Base-by-base conservation (phyloP, 2,888 invertebrate genomes). In the Ochropleura leucogaster region DNA sequence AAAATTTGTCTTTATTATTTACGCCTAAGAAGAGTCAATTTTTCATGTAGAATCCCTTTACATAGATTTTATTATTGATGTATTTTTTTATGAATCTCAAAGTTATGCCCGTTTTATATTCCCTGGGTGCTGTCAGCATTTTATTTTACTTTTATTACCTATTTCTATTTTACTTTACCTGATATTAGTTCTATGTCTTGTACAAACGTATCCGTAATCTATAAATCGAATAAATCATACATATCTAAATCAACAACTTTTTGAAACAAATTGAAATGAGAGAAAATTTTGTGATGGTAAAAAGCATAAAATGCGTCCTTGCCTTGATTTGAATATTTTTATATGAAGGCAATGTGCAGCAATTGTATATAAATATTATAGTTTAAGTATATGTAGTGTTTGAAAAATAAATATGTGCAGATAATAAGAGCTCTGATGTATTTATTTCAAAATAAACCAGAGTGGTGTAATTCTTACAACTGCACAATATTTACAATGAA, bases 281-380 rank as follows among this genome's bases (percentile, higher is more conserved):
- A 77, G 65, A 74, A 46, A 67, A 63, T 70, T 64, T 78, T 83
- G 73, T 84, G 82, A 77, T 79, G 68, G 64, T 63, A 73, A 80
- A 83, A 75, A 91, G 94, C 94, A 94, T 94, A 77, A 78, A 94
- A 94, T 95, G 94, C 93, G 81, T 87, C 89, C 93, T 94, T 94
- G 93, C 94, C 93, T 91, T 89, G 79, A 84, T 82, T 78, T 55
- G 53, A 72, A 65, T 78, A 73, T 73, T 72, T 72, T 80, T 81
- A 74, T 77, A 74, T 44, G 68, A 77, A 74, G 81, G 77, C 76
- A 80, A 71, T 55, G 72, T 82, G 77, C 81, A 84, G 77, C 72
- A 75, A 80, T 77, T 80, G 73, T 88, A 77, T 89, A 88, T 90
- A 89, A 88, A 89, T 90, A 90, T 79, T 77, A 67, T 77, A 66